Base-by-base conservation (phyloP, 2,888 invertebrate species). In the Synergus umbraculus region DNA sequence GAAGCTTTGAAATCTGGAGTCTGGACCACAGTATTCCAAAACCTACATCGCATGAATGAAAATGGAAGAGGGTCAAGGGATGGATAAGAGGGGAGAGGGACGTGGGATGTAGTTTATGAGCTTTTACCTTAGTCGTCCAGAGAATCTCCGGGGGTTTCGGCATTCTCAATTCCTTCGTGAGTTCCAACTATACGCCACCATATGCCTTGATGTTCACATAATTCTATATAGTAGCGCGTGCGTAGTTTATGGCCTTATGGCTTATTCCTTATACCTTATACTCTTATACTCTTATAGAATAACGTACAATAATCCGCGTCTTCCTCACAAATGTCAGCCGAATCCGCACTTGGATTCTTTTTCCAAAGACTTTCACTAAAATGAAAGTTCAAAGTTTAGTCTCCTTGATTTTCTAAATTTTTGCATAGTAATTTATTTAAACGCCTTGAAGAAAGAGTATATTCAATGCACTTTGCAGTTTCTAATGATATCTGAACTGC, bases 231-330 rank as follows among this genome's bases (percentile, higher is more conserved):
- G 18, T 43, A 43, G 66, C 66, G 66, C 66, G 66, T 66, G 66
- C 66, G 66, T 66, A n/a, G 18, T 43, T 66, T 66, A 66, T 66
- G 43, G 43, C 66, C 43, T 66, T 66, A 66, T 66, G 43, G 66
- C 41, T 66, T 66, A 66, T 66, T 43, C 66, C 29, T 43, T 43
- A 66, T 43, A 66, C 66, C 66, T 29, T 29, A 29, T 29, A 3
- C 29, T 29, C 66, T 29, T 29, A 29, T 29, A 3, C 29, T 29
- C 29, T 29, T 29, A 29, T 29, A 29, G 3, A 3, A 29, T 29
- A 3, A 29, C 29, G 3, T 29, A 29, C 3, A 29, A 29, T 29
- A 29, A 66, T 43, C 66, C 41, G 43, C 44, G 41, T 43, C 66
- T 66, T 66, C 13, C 10, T 66, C 66, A 44, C 66, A 66, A 43